Conservation (phyloP, 1,140 invertebrate genomes). For the Eumaeus atala region DNA sequence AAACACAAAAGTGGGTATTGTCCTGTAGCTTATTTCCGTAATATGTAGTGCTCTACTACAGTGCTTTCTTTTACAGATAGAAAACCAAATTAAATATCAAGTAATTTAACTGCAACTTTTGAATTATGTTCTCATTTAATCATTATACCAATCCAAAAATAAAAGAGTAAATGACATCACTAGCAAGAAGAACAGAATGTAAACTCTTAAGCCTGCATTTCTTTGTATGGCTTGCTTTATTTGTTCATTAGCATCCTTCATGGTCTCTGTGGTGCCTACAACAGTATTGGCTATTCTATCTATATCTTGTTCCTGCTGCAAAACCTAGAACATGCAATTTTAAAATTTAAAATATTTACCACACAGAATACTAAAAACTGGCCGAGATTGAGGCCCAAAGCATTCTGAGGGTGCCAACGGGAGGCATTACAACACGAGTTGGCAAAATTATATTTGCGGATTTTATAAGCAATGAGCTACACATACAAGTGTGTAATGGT, state of each 20-base stretch:
- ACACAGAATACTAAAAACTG: no score
- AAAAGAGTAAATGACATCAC: slow-evolving; percentile 96
- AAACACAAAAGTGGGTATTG: no score
- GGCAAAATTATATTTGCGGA: no score
- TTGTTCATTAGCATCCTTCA: slow-evolving; percentile 97
- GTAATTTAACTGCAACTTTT: background rate
- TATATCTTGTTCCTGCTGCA: slow-evolving; percentile 95
- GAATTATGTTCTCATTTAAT: slow-evolving; percentile 74
- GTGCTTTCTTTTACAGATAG: no score
- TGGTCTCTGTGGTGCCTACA: slow-evolving; percentile 94
- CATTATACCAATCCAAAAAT: slow-evolving; percentile 99
- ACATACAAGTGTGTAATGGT: no score
- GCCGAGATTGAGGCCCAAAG: no score
- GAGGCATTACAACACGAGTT: no score
- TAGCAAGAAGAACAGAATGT: slow-evolving; percentile 95
- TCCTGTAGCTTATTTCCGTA: no score
- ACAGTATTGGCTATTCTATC: slow-evolving; percentile 91
- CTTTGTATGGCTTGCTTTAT: slow-evolving; percentile 96
- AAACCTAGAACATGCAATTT: slow-evolving; percentile 58
- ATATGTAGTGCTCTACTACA: no score
- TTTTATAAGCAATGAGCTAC: no score
- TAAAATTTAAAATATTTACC: slow-evolving; percentile 3
- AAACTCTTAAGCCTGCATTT: slow-evolving; percentile 94
- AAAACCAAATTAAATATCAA: no score
- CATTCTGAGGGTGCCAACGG: no score